Evolutionary conservation across 2,888 invertebrate genomes (phyloP), one percentile per base, ranked within the genome.

Genomic region (Ypsolopha sequella): DNA sequence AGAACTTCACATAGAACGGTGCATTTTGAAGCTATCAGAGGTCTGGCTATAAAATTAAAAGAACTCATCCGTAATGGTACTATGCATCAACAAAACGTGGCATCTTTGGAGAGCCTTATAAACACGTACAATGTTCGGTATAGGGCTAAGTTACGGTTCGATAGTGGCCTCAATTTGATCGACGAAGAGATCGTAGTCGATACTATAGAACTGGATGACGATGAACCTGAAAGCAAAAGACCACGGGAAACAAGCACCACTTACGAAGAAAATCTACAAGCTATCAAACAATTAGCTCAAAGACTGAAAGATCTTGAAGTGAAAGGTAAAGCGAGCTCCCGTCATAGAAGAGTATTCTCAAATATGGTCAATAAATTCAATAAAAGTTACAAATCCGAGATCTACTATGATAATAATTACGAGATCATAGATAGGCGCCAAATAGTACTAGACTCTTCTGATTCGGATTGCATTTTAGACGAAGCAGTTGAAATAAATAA

Each of bases 311-410:
- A 62, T 7, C 59, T 80, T 1, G 70, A 73, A 55, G 51, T 48
- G 2, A 70, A 70, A 43, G 60, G 68, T 6, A 62, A 70, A 55
- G 59, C 67, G 3, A 67, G 68, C 11, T 58, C 75, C 0, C 68
- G 66, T 49, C 77, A 80, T 51, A 71, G 71, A 54, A 66, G 84
- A 60, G 72, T 75, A 0, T 69, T 86, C 9, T 74, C 75, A 1
- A 74, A 67, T 53, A 64, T 79, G 7, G 59, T 86, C 3, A 80
- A 73, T 64, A 73, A 66, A 2, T 85, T 80, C 47, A 86, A 86
- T 53, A 70, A 72, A 54, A 67, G 70, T 2, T 81, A 75, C 53
- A 67, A 76, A 51, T 71, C 78, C 1, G 80, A 82, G 54, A 61
- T 82, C 46, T 71, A 73, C 53, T 47, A 80, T n/a, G 69, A 67